These are phyloP conservation scores for Podarcis lilfordi DNA, from an alignment of 2,797 vertebrate genomes.

Conservation along the genomic window DNA sequence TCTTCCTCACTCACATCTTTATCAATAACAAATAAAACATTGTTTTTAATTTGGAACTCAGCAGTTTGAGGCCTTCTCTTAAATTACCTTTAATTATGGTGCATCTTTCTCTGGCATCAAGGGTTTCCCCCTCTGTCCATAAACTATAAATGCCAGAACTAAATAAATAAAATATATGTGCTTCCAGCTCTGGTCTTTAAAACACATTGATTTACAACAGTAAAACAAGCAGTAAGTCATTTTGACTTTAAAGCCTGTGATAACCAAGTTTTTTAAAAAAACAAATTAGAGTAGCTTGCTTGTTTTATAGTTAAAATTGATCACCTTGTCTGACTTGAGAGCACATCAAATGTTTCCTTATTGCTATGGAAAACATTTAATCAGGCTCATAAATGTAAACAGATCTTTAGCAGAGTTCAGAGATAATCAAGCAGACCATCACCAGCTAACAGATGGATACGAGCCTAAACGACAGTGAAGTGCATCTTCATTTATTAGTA, in stretches of 20 bases:
- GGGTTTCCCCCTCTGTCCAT: slow-evolving; percentile 39
- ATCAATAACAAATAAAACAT: slow-evolving; percentile 64
- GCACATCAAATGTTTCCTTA: slow-evolving; percentile 11
- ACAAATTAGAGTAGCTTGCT: not conserved
- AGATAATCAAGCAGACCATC: slow-evolving; percentile 19
- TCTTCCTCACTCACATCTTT: slow-evolving; percentile 53
- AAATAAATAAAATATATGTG: slow-evolving; percentile 55
- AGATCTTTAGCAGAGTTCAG: slow-evolving; percentile 1
- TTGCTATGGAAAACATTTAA: slow-evolving; percentile 19
- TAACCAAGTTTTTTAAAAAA: not conserved
- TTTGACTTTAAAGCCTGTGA: slow-evolving; percentile 24
- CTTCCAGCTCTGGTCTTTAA: slow-evolving; percentile 47
- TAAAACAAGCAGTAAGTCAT: not conserved
- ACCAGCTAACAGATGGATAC: slow-evolving; percentile 13
- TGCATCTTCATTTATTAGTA: slow-evolving; percentile 3
- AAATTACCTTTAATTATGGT: slow-evolving; percentile 68
- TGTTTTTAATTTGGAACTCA: slow-evolving; percentile 61
- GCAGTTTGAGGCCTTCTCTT: slow-evolving; percentile 51
- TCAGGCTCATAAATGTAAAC: slow-evolving; percentile 21
- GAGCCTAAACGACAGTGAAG: not conserved
- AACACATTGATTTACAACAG: slow-evolving; percentile 5
- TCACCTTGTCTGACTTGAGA: slow-evolving; percentile 19
- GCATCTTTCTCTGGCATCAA: slow-evolving; percentile 58
- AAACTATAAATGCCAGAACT: slow-evolving; percentile 33
- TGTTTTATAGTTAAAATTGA: slow-evolving; percentile 16